phyloP scores from a whole-genome alignment of 2,797 vertebrate species.

The Adrianichthys oophorus region DNA sequence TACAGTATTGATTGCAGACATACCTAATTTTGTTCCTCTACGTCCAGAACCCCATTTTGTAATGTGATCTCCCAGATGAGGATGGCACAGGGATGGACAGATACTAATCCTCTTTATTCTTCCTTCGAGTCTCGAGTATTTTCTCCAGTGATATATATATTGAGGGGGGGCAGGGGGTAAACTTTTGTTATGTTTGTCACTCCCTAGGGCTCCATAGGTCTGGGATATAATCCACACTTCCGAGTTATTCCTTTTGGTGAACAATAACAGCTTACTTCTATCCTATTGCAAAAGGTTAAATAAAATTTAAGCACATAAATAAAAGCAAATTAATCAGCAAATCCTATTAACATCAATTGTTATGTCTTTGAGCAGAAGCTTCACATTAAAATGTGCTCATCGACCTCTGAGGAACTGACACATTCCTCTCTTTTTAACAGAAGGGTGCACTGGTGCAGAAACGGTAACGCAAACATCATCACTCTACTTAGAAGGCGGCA shows the following conservation, averaged over 20 bases:
- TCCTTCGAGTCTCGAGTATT: slow-evolving; percentile 16
- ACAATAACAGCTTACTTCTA: slow-evolving; percentile 15
- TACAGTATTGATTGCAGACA: slow-evolving; percentile 68
- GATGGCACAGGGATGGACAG: slow-evolving; percentile 38
- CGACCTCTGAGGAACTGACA: slow-evolving; percentile 48
- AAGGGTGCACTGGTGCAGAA: slow-evolving; percentile 40
- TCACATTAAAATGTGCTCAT: slow-evolving; percentile 36
- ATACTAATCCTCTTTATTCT: slow-evolving; percentile 42
- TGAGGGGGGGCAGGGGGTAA: slow-evolving; percentile 11
- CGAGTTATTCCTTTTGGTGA: slow-evolving; percentile 17
- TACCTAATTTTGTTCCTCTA: slow-evolving; percentile 62
- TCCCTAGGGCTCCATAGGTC: slow-evolving; percentile 20
- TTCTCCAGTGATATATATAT: slow-evolving; percentile 26
- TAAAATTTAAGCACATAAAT: slow-evolving; percentile 4
- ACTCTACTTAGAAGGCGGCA: slow-evolving; percentile 71
- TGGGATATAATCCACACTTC: slow-evolving; percentile 15
- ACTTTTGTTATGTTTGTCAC: slow-evolving; percentile 34
- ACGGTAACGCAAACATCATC: slow-evolving; percentile 64
- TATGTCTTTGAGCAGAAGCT: slow-evolving; percentile 30
- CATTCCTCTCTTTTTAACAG: slow-evolving; percentile 56
- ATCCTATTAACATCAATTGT: slow-evolving; percentile 23
- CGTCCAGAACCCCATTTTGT: slow-evolving; percentile 58
- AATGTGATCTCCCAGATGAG: slow-evolving; percentile 60
- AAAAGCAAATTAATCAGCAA: slow-evolving; percentile 4
- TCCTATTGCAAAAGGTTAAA: slow-evolving; percentile 11